Evolutionary conservation across 1,140 invertebrate genomes (phyloP).

Genomic region (Caligus rogercresseyi): DNA sequence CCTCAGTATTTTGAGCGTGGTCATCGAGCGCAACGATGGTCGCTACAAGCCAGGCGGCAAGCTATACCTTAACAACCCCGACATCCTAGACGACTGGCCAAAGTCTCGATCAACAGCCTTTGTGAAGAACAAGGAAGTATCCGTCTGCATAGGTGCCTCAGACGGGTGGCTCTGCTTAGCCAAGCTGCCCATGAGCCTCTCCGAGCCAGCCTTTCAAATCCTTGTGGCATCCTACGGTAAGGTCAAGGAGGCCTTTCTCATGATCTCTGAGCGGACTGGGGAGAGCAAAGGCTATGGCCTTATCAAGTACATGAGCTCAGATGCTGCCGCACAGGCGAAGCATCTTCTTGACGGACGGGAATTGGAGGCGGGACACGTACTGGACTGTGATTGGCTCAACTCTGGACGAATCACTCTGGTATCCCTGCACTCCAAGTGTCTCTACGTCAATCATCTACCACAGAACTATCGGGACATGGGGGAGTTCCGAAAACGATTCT

Average conservation of each 20-base stretch:
- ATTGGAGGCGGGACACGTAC: slow-evolving; percentile 29
- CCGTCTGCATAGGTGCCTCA: slow-evolving; percentile 26
- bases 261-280: slow-evolving; percentile 37
- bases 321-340: slow-evolving; percentile 33
- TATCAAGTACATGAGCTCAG: slow-evolving; percentile 37
- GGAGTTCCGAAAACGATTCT: slow-evolving; percentile 37
- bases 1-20: slow-evolving; percentile 6
- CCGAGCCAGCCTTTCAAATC: slow-evolving; percentile 33
- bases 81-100: slow-evolving; percentile 19
- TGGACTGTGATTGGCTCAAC: slow-evolving; percentile 39
- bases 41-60: slow-evolving; percentile 12
- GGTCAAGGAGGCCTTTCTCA: slow-evolving; percentile 35
- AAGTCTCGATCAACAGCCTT: neutral
- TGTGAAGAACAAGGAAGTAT: slow-evolving; percentile 18
- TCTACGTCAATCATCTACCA: slow-evolving; percentile 37
- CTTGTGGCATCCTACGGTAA: slow-evolving; percentile 34
- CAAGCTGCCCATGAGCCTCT: slow-evolving; percentile 33
- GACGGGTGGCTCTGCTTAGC: slow-evolving; percentile 39
- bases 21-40: slow-evolving; percentile 17
- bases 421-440: slow-evolving; percentile 37
- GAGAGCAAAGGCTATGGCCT: slow-evolving; percentile 42
- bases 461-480: slow-evolving; percentile 36
- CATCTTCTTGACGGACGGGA: slow-evolving; percentile 33
- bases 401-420: slow-evolving; percentile 33
- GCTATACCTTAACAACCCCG: slow-evolving; percentile 15